These are phyloP conservation scores for Sorex araneus DNA, from an alignment of 2,113 vertebrate genomes.

Conservation along the genomic window DNA sequence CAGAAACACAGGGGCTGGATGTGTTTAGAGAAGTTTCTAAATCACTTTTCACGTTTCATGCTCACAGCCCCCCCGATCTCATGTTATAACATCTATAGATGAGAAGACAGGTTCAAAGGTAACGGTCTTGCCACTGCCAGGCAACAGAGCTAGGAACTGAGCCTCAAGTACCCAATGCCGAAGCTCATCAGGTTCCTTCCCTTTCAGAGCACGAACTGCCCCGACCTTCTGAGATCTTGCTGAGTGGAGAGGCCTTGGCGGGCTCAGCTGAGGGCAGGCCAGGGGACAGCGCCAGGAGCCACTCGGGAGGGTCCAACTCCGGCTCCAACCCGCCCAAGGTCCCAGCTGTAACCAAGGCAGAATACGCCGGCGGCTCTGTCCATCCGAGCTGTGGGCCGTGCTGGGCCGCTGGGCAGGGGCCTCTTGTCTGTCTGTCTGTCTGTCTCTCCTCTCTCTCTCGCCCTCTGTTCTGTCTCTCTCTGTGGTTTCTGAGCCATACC, in stretches of 20 bases:
- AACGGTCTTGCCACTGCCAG: slow-evolving; percentile 33
- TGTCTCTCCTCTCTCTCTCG: no score
- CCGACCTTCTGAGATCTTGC: not conserved
- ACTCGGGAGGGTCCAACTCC: not conserved
- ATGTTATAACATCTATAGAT: slow-evolving; percentile 56
- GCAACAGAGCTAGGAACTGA: slow-evolving; percentile 5
- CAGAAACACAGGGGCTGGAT: slow-evolving; percentile 42
- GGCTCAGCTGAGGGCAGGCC: not conserved
- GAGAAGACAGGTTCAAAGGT: slow-evolving; percentile 43
- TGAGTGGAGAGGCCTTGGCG: not conserved
- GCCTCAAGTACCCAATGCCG: not conserved
- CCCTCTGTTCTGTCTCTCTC: no score
- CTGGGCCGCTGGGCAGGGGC: not conserved
- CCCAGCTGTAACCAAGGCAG: not conserved
- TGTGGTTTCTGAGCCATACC: no score
- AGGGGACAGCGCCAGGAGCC: not conserved
- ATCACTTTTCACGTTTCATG: slow-evolving; percentile 67
- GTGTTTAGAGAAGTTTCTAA: slow-evolving; percentile 52
- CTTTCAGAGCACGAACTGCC: not conserved
- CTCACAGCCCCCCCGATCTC: slow-evolving; percentile 28
- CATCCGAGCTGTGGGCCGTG: slow-evolving; percentile 1
- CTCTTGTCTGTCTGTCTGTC: not conserved
- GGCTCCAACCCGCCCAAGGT: not conserved
- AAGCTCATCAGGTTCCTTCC: not conserved
- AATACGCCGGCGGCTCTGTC: not conserved